These are phyloP conservation scores for Rhynchonema sp. DNA, from an alignment of 2,888 invertebrate genomes.

Conservation along the genomic window DNA sequence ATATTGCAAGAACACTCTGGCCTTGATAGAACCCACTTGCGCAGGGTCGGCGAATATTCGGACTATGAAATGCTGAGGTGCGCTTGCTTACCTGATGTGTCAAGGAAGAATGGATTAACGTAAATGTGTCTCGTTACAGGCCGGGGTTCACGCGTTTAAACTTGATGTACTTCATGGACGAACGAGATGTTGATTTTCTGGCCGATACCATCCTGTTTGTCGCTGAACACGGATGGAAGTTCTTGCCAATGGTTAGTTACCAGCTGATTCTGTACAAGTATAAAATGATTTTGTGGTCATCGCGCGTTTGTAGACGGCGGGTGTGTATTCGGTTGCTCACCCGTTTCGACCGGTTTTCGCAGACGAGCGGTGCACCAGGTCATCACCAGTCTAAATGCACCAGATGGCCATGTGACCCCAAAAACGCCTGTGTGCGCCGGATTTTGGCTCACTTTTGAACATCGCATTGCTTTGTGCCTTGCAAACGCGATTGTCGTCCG, in stretches of 20 bases:
- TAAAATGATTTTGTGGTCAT: too few species aligned
- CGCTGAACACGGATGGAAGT: conserved; percentile 65
- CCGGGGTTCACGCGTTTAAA: conserved; percentile 70
- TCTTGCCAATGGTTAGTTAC: conserved; percentile 45
- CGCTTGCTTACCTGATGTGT: background rate
- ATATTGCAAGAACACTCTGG: conserved; percentile 44
- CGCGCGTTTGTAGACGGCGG: too few species aligned
- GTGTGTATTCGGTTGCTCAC: too few species aligned
- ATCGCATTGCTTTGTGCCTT: too few species aligned
- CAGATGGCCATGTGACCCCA: too few species aligned
- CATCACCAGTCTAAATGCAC: too few species aligned
- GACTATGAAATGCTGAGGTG: conserved; percentile 43
- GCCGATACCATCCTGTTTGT: conserved; percentile 60
- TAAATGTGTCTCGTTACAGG: conserved; percentile 31
- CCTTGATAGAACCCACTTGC: conserved; percentile 37
- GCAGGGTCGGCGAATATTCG: conserved; percentile 35
- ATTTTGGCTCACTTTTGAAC: too few species aligned
- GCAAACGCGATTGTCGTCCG: too few species aligned
- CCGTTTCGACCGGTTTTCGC: too few species aligned
- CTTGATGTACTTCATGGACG: conserved; percentile 62
- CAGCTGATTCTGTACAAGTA: background rate
- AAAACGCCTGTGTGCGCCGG: too few species aligned
- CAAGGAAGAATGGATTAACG: too few species aligned
- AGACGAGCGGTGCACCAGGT: too few species aligned
- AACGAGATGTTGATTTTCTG: conserved; percentile 41